Conservation (phyloP, 53 echinoderm and acorn worm genomes). For the Astropecten irregularis region DNA sequence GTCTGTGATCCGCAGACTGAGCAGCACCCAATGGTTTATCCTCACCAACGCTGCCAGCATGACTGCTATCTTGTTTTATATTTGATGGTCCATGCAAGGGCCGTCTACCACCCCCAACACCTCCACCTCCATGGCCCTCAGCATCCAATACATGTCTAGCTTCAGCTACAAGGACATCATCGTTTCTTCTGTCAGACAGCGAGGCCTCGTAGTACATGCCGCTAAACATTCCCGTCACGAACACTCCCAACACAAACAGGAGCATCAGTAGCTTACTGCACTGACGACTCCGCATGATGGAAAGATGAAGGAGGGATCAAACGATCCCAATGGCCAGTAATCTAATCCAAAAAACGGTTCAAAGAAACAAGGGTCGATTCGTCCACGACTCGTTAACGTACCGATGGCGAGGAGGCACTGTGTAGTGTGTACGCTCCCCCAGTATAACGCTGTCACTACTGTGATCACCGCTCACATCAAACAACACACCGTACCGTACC, state of each 20-base stretch:
- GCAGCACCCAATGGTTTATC: background rate
- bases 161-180: background rate
- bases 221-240: slow-evolving; percentile 20
- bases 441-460: too few relatives aligned
- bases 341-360: too few relatives aligned
- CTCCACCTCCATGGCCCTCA: background rate
- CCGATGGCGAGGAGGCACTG: background rate
- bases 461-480: too few relatives aligned
- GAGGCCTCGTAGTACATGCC: slow-evolving; percentile 31
- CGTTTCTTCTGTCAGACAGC: background rate
- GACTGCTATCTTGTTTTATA: background rate
- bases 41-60: background rate
- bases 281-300: slow-evolving; percentile 29
- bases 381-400: too few relatives aligned
- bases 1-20: too few relatives aligned
- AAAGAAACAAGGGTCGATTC: too few relatives aligned
- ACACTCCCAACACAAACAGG: background rate
- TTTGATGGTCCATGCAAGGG: background rate
- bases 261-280: background rate
- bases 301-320: too few relatives aligned
- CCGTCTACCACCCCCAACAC: background rate
- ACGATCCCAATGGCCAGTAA: too few relatives aligned
- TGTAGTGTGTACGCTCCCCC: background rate
- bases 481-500: too few relatives aligned
- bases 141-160: background rate